phyloP scores from a whole-genome alignment of 1,140 invertebrate genomes.

The Sinonovacula constricta region DNA sequence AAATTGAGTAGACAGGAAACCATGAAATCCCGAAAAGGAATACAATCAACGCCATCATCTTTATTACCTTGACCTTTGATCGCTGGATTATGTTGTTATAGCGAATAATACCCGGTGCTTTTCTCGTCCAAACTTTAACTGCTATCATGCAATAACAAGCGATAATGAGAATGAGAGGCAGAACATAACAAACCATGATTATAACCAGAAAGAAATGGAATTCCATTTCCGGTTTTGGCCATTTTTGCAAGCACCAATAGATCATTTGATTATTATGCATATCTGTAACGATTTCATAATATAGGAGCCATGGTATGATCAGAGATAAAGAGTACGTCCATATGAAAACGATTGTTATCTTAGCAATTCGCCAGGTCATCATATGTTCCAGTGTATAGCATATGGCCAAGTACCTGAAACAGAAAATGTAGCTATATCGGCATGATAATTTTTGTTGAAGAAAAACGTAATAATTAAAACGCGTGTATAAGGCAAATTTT shows the following conservation, averaged over 20 bases:
- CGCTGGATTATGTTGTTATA: constrained; percentile 71
- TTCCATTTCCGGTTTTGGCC: constrained; percentile 82
- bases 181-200: constrained; percentile 92
- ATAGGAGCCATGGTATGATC: constrained; percentile 93
- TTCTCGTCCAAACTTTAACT: constrained; percentile 91
- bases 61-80: constrained; percentile 85
- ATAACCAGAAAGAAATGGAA: constrained; percentile 93
- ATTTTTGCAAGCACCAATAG: constrained; percentile 59
- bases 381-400: constrained; percentile 96
- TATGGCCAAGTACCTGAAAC: constrained; percentile 93
- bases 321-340: constrained; percentile 92
- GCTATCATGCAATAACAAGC: constrained; percentile 96
- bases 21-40: constrained; percentile 97
- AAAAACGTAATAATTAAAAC: too few relatives aligned
- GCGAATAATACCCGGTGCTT: constrained; percentile 85
- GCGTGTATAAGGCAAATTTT: too few relatives aligned
- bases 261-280: constrained; percentile 40
- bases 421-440: too few relatives aligned
- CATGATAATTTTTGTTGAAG: too few relatives aligned
- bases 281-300: constrained; percentile 82
- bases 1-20: constrained; percentile 90
- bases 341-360: constrained; percentile 93
- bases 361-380: constrained; percentile 90
- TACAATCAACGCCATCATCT: constrained; percentile 97
- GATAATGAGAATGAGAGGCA: constrained; percentile 93